Percentiles rank a stretch among this genome's conserved stretches.
Evolutionary conservation across 1,140 invertebrate genomes (phyloP).

Genomic region (Drosophila busckii): DNA sequence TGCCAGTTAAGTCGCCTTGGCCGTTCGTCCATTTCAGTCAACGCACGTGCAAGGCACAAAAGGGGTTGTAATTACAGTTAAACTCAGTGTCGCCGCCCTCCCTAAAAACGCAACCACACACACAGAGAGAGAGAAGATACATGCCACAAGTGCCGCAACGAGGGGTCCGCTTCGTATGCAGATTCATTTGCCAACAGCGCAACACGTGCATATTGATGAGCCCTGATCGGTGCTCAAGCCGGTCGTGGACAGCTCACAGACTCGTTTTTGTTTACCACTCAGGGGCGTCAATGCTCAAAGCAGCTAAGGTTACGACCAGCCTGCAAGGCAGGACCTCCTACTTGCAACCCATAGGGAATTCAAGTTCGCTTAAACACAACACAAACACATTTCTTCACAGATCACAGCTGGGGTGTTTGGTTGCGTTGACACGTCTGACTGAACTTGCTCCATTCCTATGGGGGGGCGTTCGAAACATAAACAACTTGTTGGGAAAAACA

Average conservation of each 20-base stretch:
- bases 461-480: conserved; percentile 7
- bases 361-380: background rate
- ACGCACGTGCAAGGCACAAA: conserved; percentile 62
- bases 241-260: conserved; percentile 55
- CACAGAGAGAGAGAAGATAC: conserved; percentile 9
- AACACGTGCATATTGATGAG: conserved; percentile 58
- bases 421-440: conserved; percentile 18
- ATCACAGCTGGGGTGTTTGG: conserved; percentile 35
- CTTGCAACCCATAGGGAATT: conserved; percentile 48
- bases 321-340: conserved; percentile 47
- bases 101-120: conserved; percentile 26
- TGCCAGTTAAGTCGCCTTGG: background rate
- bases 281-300: conserved; percentile 43
- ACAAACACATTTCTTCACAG: conserved; percentile 8
- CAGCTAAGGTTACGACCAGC: conserved; percentile 26
- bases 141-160: conserved; percentile 18
- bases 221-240: conserved; percentile 34
- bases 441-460: too few relatives aligned
- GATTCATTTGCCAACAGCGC: conserved; percentile 48
- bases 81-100: conserved; percentile 54
- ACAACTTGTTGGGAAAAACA: conserved; percentile 24
- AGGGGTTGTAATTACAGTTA: conserved; percentile 66
- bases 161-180: conserved; percentile 53
- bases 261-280: conserved; percentile 29
- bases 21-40: conserved; percentile 51